Percentiles rank a stretch among this genome's conserved stretches.
phyloP scores from a whole-genome alignment of 2,797 vertebrate species.

The Tympanoctomys barrerae region DNA sequence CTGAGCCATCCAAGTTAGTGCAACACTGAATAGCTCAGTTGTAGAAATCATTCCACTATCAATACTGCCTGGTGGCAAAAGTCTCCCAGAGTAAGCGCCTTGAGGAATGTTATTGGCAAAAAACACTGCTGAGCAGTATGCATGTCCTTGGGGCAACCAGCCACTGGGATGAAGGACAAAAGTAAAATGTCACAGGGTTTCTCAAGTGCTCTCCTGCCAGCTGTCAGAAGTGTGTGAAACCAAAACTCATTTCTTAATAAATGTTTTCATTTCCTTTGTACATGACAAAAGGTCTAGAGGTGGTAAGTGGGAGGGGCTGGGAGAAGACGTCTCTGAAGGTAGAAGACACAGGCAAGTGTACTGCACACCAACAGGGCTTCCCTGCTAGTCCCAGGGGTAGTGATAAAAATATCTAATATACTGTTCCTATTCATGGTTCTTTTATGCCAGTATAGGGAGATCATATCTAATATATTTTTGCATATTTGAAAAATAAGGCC shows the following conservation, averaged over 20 bases:
- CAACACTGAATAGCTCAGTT: not conserved
- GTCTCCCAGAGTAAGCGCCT: not conserved
- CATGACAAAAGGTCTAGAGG: conserved; percentile 73
- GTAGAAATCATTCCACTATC: not conserved
- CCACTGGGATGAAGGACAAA: conserved; percentile 76
- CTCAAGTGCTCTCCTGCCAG: conserved; percentile 75
- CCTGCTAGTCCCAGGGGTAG: not conserved
- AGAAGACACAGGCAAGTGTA: not conserved
- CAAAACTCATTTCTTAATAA: conserved; percentile 82
- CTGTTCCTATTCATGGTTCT: not conserved
- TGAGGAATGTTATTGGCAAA: conserved; percentile 39
- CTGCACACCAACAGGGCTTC: not conserved
- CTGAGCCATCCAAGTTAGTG: not conserved
- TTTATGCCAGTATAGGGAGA: not conserved
- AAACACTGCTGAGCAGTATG: conserved; percentile 11
- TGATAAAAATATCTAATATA: not conserved
- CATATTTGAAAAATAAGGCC: not conserved
- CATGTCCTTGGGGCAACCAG: conserved; percentile 67
- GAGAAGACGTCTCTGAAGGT: conserved; percentile 38
- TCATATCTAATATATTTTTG: not conserved
- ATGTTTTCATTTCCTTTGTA: conserved; percentile 82
- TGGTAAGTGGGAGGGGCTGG: conserved; percentile 35
- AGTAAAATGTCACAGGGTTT: conserved; percentile 80
- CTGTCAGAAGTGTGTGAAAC: conserved; percentile 72
- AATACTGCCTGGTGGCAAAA: not conserved